Evolutionary conservation across 2,113 vertebrate species (phyloP).

Genomic region (Mormyrus iriodes): DNA sequence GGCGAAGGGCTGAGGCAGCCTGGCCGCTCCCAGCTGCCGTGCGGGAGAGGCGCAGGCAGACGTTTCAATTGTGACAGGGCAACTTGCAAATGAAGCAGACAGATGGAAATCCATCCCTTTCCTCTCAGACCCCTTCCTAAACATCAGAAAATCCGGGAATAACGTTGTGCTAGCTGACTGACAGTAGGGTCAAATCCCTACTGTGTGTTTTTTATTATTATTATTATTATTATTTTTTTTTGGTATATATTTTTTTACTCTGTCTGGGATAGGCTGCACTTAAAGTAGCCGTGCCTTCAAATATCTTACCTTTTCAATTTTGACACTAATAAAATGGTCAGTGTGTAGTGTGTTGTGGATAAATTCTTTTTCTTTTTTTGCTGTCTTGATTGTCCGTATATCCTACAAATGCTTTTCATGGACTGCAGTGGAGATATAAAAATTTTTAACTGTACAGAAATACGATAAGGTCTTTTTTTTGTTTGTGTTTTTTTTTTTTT

Average conservation of each 20-base stretch:
- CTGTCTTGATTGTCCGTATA: neutral
- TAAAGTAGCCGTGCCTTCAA: neutral
- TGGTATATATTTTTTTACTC: too few relatives aligned
- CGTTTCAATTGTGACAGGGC: constrained; percentile 6
- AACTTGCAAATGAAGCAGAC: constrained; percentile 63
- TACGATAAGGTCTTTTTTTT: neutral
- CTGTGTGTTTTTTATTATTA: neutral
- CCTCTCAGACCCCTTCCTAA: constrained; percentile 61
- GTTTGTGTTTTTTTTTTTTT: neutral
- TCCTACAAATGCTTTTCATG: neutral
- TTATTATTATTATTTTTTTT: too few relatives aligned
- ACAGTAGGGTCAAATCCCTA: neutral
- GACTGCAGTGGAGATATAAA: neutral
- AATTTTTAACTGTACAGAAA: neutral
- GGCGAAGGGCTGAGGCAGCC: constrained; percentile 68
- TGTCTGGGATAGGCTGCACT: neutral
- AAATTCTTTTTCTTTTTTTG: neutral
- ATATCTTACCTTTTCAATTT: neutral
- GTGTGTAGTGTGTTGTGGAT: neutral
- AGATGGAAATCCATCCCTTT: constrained; percentile 66
- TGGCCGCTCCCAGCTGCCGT: constrained; percentile 89
- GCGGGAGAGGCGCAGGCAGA: constrained; percentile 57
- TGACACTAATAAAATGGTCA: neutral
- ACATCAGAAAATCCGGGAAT: constrained; percentile 40
- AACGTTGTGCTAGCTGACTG: neutral